Evolutionary conservation across 92 coral and sea anemone genomes (phyloP).

Genomic region (Umimayanthus chanpuru): DNA sequence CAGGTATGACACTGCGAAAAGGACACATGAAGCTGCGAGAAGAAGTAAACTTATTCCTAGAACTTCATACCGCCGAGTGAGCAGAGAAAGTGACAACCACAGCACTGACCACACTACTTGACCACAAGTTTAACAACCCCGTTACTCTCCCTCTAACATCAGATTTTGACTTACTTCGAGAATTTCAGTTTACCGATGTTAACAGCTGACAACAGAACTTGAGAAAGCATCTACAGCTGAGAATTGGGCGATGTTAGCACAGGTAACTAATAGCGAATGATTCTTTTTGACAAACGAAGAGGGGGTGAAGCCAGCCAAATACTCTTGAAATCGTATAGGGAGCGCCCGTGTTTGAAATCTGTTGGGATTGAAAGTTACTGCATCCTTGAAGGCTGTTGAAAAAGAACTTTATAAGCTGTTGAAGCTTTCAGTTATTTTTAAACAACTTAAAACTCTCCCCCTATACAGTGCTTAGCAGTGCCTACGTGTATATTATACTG

Average conservation of each 20-base stretch:
- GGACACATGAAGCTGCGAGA: conserved; percentile 17
- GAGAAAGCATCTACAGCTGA: neutral
- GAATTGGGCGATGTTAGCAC: conserved; percentile 44
- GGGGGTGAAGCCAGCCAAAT: neutral
- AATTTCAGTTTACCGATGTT: conserved; percentile 27
- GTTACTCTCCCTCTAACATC: conserved; percentile 46
- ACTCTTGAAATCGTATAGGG: neutral
- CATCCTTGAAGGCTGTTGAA: neutral
- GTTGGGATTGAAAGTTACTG: neutral
- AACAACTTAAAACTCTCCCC: too few relatives aligned
- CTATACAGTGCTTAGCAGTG: too few relatives aligned
- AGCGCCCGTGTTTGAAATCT: neutral
- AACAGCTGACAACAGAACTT: neutral
- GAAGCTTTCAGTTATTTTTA: too few relatives aligned
- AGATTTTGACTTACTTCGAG: conserved; percentile 41
- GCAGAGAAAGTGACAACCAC: conserved; percentile 41
- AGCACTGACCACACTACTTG: conserved; percentile 32
- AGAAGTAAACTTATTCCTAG: conserved; percentile 39
- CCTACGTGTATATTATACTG: too few relatives aligned
- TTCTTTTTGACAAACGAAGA: too few relatives aligned
- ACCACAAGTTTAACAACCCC: conserved; percentile 32
- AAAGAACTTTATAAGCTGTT: too few relatives aligned
- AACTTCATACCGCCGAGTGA: conserved; percentile 55
- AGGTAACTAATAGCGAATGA: too few relatives aligned
- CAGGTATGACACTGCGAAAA: conserved; percentile 50